phyloP scores from a whole-genome alignment of 1,140 invertebrate species.

The Papilio dardanus region DNA sequence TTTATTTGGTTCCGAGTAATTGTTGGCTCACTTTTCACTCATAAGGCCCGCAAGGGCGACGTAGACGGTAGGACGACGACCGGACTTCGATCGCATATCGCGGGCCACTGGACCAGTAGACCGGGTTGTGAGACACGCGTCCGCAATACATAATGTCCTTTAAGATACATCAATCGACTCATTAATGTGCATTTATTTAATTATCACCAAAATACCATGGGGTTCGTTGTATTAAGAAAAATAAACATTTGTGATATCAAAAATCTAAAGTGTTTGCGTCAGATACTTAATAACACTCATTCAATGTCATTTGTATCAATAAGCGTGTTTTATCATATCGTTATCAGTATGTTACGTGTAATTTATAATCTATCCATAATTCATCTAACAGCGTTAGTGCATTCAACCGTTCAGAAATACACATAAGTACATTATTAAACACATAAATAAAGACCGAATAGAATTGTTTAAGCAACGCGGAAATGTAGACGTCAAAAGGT shows the following conservation, averaged over 20 bases:
- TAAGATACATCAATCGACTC: background rate
- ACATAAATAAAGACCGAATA: background rate
- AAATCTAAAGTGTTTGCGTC: background rate
- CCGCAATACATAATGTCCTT: conserved; percentile 31
- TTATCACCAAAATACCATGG: background rate
- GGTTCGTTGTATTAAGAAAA: background rate
- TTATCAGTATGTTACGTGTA: conserved; percentile 5
- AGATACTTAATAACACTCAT: background rate
- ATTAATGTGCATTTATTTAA: background rate
- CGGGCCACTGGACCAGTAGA: conserved; percentile 27
- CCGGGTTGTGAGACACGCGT: conserved; percentile 14
- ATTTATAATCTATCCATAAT: conserved; percentile 10
- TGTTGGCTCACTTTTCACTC: conserved; percentile 57
- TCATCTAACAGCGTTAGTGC: conserved; percentile 3
- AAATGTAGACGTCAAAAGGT: conserved; percentile 6
- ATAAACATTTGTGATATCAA: background rate
- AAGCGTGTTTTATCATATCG: background rate
- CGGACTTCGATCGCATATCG: conserved; percentile 6
- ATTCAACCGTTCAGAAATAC: background rate
- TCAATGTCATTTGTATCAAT: conserved; percentile 1
- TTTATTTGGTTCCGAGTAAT: conserved; percentile 53
- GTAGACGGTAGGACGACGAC: background rate
- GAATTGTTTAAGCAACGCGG: background rate
- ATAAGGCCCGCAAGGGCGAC: conserved; percentile 35
- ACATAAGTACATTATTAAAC: background rate